phyloP scores from a whole-genome alignment of 2,797 vertebrate genomes.

The Macropodus opercularis region DNA sequence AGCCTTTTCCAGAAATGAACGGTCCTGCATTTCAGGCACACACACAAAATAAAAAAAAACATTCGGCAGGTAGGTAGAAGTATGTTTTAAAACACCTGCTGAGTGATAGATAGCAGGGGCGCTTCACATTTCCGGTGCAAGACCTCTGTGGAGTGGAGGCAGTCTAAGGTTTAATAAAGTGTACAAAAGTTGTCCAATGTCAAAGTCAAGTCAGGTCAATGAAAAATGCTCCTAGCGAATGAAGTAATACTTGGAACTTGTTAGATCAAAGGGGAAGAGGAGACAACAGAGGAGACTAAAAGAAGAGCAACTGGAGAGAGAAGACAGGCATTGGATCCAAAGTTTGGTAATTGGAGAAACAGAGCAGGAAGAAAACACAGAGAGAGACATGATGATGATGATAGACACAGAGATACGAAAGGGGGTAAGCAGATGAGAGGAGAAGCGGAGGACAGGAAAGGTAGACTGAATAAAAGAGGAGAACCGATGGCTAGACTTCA shows the following conservation, averaged over 20 bases:
- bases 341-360: conserved; percentile 8
- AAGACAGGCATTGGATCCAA: neutral
- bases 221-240: conserved; percentile 32
- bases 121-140: conserved; percentile 20
- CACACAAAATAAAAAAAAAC: too few species aligned
- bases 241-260: conserved; percentile 21
- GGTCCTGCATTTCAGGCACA: neutral
- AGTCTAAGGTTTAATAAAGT: conserved; percentile 28
- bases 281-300: conserved; percentile 19
- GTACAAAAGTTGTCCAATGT: conserved; percentile 26
- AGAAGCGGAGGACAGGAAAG: conserved; percentile 23
- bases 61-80: conserved; percentile 3
- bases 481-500: conserved; percentile 63
- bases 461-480: conserved; percentile 10
- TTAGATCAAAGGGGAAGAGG: conserved; percentile 46
- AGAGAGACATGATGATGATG: neutral
- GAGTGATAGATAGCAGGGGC: conserved; percentile 2
- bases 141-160: conserved; percentile 16
- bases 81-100: conserved; percentile 9
- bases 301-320: neutral
- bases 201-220: conserved; percentile 45
- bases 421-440: conserved; percentile 29
- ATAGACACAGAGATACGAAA: conserved; percentile 28
- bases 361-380: neutral
- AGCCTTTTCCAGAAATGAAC: neutral